These are phyloP conservation scores for Oxycera nigricornis DNA, from an alignment of 2,888 invertebrate species.

Conservation along the genomic window DNA sequence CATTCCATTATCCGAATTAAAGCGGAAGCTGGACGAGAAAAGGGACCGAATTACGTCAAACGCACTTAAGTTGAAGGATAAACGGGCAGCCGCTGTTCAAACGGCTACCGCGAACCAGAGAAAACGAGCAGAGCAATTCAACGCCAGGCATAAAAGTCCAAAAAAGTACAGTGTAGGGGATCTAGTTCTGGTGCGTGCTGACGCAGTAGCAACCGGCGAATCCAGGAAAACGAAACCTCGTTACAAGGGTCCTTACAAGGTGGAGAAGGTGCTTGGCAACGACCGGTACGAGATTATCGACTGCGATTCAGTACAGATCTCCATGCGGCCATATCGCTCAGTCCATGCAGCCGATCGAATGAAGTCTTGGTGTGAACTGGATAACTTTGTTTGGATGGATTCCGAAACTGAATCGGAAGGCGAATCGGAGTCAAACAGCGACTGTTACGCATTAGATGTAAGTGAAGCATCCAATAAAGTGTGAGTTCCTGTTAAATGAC, in stretches of 20 bases:
- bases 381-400: background rate
- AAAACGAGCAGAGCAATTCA: no score
- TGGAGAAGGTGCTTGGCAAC: background rate
- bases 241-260: background rate
- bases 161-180: background rate
- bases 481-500: background rate
- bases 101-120: no score
- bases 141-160: background rate
- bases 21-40: no score
- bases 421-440: background rate
- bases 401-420: conserved; percentile 6
- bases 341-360: background rate
- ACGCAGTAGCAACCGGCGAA: background rate
- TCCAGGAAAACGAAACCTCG: background rate
- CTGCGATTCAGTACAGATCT: background rate
- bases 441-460: background rate
- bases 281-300: conserved; percentile 12
- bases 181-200: background rate
- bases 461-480: background rate
- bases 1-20: no score
- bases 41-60: no score
- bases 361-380: conserved; percentile 2
- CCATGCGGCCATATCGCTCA: background rate
- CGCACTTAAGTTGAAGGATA: no score
- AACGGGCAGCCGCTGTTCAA: no score